phyloP scores from a whole-genome alignment of 2,113 vertebrate genomes.

The Hippolais icterina region DNA sequence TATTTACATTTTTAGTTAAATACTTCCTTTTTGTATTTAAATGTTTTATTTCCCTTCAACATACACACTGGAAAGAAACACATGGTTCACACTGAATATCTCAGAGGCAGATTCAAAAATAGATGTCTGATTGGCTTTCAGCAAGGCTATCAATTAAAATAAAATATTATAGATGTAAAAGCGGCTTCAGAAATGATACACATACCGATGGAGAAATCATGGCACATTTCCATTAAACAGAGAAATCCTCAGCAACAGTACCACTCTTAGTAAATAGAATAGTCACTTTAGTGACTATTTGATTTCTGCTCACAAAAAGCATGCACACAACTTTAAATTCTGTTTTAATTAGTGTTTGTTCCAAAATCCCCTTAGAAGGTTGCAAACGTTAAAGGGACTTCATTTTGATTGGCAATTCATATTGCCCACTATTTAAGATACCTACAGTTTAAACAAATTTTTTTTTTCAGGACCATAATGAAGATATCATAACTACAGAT shows the following conservation, averaged over 20 bases:
- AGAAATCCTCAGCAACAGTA: slow-evolving; percentile 78
- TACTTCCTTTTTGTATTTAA: slow-evolving; percentile 54
- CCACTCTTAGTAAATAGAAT: slow-evolving; percentile 75
- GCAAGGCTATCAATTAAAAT: slow-evolving; percentile 86
- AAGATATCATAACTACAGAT: slow-evolving; percentile 81
- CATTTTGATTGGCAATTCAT: slow-evolving; percentile 91
- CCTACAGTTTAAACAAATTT: slow-evolving; percentile 90
- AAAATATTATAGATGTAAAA: slow-evolving; percentile 74
- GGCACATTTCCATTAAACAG: slow-evolving; percentile 82
- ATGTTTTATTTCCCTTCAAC: slow-evolving; percentile 62
- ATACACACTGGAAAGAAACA: slow-evolving; percentile 72
- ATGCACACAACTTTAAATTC: slow-evolving; percentile 93
- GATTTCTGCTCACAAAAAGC: slow-evolving; percentile 87
- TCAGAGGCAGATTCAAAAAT: slow-evolving; percentile 70
- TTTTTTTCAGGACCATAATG: slow-evolving; percentile 88
- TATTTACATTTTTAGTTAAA: slow-evolving; percentile 55
- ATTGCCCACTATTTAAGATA: slow-evolving; percentile 93
- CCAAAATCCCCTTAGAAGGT: slow-evolving; percentile 88
- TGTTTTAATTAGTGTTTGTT: slow-evolving; percentile 85
- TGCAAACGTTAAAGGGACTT: slow-evolving; percentile 99
- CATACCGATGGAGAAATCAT: slow-evolving; percentile 83
- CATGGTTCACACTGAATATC: slow-evolving; percentile 66
- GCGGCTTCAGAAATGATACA: slow-evolving; percentile 79
- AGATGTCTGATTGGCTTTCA: slow-evolving; percentile 88
- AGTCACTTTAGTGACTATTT: slow-evolving; percentile 72